Base-by-base conservation (phyloP, 2,888 invertebrate species). In the Ptilodon capucinus region DNA sequence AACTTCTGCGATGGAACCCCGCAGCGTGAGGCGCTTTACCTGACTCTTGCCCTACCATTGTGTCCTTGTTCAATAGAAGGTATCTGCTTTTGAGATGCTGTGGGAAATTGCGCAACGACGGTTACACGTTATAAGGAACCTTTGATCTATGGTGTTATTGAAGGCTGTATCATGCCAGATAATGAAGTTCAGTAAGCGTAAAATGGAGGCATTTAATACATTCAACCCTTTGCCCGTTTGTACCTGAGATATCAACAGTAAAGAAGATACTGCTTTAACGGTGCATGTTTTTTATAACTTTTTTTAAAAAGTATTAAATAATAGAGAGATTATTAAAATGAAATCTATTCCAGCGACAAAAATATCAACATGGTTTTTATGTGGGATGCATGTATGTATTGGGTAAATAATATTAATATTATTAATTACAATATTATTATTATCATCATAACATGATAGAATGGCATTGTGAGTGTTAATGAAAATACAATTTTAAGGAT, bases 31-130 rank as follows among this genome's bases (percentile, higher is more conserved):
- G 80, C 81, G 83, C 82, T 84, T 78, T 91, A 91, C 91, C 91
- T 91, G 91, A 91, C 90, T 90, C 89, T 89, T 90, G 90, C 82
- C 89, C 90, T 77, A 64, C 82, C 75, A 84, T 91, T 91, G 89
- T 90, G 71, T 72, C 71, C 69, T 66, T 68, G 74, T 80, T 88
- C 82, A 82, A 88, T 83, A 77, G 87, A 84, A 79, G 80, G 76
- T 86, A 86, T 87, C 85, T 79, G 79, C 85, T 84, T 85, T 85
- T 81, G 79, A 80, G 76, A 79, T 74, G 78, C 83, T 86, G 84
- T 89, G 90, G 86, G 89, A 90, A 89, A 87, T 91, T 91, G 89
- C 81, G 79, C 86, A 91, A 91, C 76, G 71, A 75, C 75, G 77
- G 78, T 79, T 81, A 75, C 64, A 68, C 67, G 62, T 73, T 74